These are phyloP conservation scores for Tragelaphus buxtoni DNA, from an alignment of 2,113 vertebrate species.

Conservation along the genomic window DNA sequence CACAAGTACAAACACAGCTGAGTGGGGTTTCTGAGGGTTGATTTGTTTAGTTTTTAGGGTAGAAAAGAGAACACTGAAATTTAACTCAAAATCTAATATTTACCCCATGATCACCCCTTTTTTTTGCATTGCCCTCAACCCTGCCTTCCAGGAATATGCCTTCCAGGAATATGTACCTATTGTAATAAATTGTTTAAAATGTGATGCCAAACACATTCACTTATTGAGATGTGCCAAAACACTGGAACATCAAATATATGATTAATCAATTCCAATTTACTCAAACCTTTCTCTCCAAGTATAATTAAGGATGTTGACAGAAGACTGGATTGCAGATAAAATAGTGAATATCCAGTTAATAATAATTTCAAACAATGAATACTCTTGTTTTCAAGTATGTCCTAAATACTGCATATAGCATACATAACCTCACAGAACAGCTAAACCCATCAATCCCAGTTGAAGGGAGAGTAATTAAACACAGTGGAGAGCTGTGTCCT, in stretches of 20 bases:
- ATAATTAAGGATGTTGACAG: conserved; percentile 63
- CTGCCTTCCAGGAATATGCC: not conserved
- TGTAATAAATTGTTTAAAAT: conserved; percentile 54
- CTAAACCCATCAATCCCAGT: not conserved
- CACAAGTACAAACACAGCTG: not conserved
- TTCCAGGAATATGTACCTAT: not conserved
- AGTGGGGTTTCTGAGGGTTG: not conserved
- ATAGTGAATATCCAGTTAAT: not conserved
- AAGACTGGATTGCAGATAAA: not conserved
- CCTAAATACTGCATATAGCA: not conserved
- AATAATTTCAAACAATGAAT: not conserved
- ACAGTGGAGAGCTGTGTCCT: conserved; percentile 52
- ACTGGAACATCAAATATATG: conserved; percentile 72
- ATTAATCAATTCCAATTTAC: conserved; percentile 77
- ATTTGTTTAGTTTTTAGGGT: not conserved
- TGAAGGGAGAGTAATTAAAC: conserved; percentile 64
- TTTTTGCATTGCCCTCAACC: conserved; percentile 39
- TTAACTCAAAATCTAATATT: not conserved
- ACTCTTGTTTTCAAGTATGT: not conserved
- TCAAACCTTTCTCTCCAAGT: conserved; percentile 66
- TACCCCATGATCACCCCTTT: not conserved
- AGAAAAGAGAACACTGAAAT: not conserved
- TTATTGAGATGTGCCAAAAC: conserved; percentile 69
- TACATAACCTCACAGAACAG: not conserved
- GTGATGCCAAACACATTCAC: conserved; percentile 60